Base-by-base conservation (phyloP, 2,113 vertebrate species). In the Microcebus murinus region DNA sequence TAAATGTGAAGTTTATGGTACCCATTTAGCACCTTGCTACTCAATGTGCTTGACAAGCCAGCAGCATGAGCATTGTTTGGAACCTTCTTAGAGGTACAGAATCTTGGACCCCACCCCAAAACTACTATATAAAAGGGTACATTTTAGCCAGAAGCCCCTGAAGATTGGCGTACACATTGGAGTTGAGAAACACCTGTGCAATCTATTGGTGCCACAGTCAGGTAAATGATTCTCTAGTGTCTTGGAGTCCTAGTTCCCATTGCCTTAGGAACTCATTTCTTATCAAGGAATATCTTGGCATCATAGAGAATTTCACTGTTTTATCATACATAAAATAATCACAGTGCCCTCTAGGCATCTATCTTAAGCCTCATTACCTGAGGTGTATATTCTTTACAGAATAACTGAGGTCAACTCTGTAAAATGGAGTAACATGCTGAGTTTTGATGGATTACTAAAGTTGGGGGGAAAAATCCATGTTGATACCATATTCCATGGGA, bases 301-400 rank as follows among this genome's bases (percentile, higher is more conserved):
- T 52, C 31, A 15, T 86, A n/a, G 4, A 86, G 12, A 86, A 76
- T 67, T 15, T 39, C 71, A 42, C 15, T 21, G 42, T 87, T 57
- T 92, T 84, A 21, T 68, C 65, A 68, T 27, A 57, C 27, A 74
- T 88, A 76, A 95, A 92, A 87, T 87, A 92, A 86, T 73, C 76
- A 77, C 18, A 63, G 23, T 76, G 8, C 7, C 42, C 77, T 95
- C 27, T 52, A 86, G 29, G 17, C 23, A 65, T 45, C 1, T 39
- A 70, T 70, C 27, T 25, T 42, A 68, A 70, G 25, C 48, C 23
- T 77, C 21, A 29, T 87, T 92, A 85, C n/a, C 27, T 82, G 23
- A 68, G 1, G 67, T 50, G 21, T 67, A 34, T 31, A n/a, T 67
- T 63, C 50, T 80, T 68, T 34, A 14, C 10, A 86, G 23, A 95